phyloP scores from a whole-genome alignment of 2,113 vertebrate genomes.

The Alethe castanea region DNA sequence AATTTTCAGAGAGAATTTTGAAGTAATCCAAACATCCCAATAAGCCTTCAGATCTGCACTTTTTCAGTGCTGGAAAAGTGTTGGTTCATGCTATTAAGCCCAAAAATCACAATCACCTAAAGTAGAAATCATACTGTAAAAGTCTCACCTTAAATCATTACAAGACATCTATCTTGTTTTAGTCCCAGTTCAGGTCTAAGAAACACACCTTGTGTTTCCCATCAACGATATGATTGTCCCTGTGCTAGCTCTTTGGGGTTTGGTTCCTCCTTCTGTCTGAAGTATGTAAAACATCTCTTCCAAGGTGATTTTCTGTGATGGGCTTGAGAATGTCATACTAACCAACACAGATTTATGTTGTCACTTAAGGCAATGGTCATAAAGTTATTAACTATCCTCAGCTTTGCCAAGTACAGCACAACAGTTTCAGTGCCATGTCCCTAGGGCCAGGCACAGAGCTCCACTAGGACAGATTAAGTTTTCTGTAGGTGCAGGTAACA shows the following conservation, averaged over 20 bases:
- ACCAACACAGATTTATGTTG: not conserved
- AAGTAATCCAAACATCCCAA: not conserved
- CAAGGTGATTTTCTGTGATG: not conserved
- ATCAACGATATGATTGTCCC: not conserved
- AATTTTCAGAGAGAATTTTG: not conserved
- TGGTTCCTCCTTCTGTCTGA: not conserved
- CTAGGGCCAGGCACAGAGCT: fast-evolving
- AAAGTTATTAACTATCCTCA: not conserved
- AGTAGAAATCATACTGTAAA: not conserved
- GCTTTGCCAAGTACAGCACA: not conserved
- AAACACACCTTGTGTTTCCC: not conserved
- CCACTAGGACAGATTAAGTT: not conserved
- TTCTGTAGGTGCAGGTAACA: not conserved
- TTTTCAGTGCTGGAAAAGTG: not conserved
- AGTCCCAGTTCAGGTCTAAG: not conserved
- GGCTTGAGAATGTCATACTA: not conserved
- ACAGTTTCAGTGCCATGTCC: not conserved
- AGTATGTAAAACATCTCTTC: not conserved
- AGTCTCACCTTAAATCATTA: not conserved
- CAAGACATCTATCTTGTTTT: not conserved
- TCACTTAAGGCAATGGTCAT: not conserved
- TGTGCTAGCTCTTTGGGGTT: not conserved
- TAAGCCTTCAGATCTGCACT: not conserved
- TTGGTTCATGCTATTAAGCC: not conserved
- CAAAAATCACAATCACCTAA: not conserved